Percentiles rank a stretch among this genome's conserved stretches.
phyloP scores from a whole-genome alignment of 2,113 vertebrate genomes.

The Oreocharis arfaki region DNA sequence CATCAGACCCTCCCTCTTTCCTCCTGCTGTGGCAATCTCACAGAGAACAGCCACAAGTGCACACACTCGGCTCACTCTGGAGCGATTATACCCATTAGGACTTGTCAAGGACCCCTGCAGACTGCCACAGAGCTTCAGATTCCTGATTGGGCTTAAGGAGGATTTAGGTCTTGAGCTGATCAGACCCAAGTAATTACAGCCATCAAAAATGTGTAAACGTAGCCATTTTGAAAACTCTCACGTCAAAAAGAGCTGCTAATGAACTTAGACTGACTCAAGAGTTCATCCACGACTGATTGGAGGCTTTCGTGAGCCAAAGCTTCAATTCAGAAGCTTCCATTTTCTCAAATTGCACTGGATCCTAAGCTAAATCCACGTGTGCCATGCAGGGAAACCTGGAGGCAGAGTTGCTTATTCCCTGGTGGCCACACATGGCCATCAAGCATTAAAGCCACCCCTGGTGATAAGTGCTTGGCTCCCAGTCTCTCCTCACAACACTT shows the following conservation, averaged over 20 bases:
- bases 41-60: background rate
- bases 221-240: background rate
- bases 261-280: background rate
- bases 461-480: background rate
- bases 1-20: background rate
- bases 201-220: background rate
- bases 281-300: background rate
- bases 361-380: background rate
- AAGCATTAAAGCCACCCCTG: background rate
- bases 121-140: background rate
- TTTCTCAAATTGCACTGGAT: background rate
- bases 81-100: accelerated
- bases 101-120: background rate
- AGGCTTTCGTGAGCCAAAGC: background rate
- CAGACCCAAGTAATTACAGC: background rate
- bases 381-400: background rate
- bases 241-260: background rate
- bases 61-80: background rate
- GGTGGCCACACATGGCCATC: accelerated
- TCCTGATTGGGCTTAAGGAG: background rate
- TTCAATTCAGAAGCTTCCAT: background rate
- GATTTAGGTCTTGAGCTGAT: background rate
- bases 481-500: background rate
- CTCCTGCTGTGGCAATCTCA: background rate
- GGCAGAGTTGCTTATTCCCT: background rate